Conservation (phyloP, 2,113 vertebrate species). For the Arothron firmamentum region DNA sequence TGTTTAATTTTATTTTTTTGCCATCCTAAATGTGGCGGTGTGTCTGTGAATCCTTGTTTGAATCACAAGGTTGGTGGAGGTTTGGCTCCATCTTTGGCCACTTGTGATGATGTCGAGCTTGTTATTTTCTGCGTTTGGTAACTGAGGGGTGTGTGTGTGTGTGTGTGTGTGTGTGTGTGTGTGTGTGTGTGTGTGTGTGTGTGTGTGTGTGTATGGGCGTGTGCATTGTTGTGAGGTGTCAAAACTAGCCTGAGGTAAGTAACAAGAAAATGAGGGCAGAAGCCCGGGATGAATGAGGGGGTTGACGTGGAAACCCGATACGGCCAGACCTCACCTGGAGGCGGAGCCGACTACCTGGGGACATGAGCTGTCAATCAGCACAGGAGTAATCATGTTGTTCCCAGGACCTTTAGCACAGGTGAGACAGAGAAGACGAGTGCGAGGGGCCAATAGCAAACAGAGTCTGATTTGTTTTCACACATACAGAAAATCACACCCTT, state of each 20-base stretch:
- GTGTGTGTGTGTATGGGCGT: no score
- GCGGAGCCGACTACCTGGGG: conserved; percentile 50
- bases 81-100: no score
- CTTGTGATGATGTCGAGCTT: no score
- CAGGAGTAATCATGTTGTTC: conserved; percentile 59
- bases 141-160: no score
- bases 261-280: conserved; percentile 13
- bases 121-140: neutral
- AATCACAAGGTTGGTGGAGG: neutral
- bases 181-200: neutral
- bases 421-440: conserved; percentile 42
- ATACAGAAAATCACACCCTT: neutral
- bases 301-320: conserved; percentile 57
- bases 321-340: conserved; percentile 61
- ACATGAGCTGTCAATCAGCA: conserved; percentile 47
- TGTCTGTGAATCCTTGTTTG: neutral
- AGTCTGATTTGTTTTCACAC: conserved; percentile 26
- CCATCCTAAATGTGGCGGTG: neutral
- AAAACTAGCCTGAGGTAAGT: conserved; percentile 29
- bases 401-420: conserved; percentile 71
- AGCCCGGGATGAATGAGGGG: conserved; percentile 30
- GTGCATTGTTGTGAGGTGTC: conserved; percentile 32
- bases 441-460: conserved; percentile 20
- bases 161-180: no score
- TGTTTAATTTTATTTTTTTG: neutral